phyloP scores from a whole-genome alignment of 2,888 invertebrate genomes.

The Leptinotarsa haldemani region DNA sequence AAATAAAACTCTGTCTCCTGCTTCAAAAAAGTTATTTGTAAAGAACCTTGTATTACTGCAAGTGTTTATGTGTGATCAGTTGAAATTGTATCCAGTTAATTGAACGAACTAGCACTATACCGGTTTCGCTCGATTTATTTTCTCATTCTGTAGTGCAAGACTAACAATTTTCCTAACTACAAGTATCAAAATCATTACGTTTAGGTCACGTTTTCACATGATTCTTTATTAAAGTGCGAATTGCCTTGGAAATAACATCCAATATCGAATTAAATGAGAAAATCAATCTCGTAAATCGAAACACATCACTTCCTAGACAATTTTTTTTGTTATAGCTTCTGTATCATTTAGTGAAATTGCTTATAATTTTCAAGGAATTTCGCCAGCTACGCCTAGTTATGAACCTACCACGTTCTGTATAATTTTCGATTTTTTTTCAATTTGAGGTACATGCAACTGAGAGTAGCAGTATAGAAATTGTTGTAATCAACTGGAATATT shows the following conservation, averaged over 20 bases:
- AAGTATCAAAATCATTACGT: constrained; percentile 13
- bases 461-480: not conserved
- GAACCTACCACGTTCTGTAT: constrained; percentile 25
- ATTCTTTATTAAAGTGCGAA: constrained; percentile 31
- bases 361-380: constrained; percentile 38
- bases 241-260: constrained; percentile 28
- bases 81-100: constrained; percentile 4
- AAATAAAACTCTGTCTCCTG: too few species aligned
- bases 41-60: too few species aligned
- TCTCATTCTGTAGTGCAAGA: constrained; percentile 10
- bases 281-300: constrained; percentile 36
- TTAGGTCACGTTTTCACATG: constrained; percentile 35
- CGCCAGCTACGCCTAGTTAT: constrained; percentile 29
- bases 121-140: constrained; percentile 15
- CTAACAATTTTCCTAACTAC: constrained; percentile 34
- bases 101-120: constrained; percentile 5
- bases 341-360: constrained; percentile 39
- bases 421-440: constrained; percentile 30
- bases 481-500: not conserved
- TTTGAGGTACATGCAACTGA: constrained; percentile 7
- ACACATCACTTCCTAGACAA: constrained; percentile 40
- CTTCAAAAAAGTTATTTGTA: too few species aligned
- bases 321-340: constrained; percentile 30
- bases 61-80: not conserved
- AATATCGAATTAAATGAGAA: constrained; percentile 26